Evolutionary conservation across 2,113 vertebrate genomes (phyloP), one percentile per base, ranked within the genome.

Genomic region (Circaetus cinerascens): DNA sequence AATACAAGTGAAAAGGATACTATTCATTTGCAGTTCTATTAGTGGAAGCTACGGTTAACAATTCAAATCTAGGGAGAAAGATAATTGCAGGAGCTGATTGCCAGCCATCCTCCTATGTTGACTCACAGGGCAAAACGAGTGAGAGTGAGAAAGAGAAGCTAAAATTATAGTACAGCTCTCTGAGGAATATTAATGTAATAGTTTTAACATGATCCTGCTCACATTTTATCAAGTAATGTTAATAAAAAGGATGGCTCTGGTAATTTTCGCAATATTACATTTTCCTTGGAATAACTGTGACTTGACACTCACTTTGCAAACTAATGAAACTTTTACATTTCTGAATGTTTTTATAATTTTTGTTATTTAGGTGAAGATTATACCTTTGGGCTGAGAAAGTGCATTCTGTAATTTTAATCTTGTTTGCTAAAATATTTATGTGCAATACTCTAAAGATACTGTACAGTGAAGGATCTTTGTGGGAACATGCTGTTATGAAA

Each of bases 81-180:
- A 97, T 97, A 97, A 98, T 98, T 98, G 94, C 89, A 73, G 94
- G 92, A 96, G 95, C 96, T 97, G 97, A 97, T 97, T 98, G 97
- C 97, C 95, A 97, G 15, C 90, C 89, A 63, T 94, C 95, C 96
- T 96, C 93, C 94, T 10, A 38, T 95, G 93, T 95, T 97, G 96
- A 98, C 96, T 98, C 96, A 97, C 92, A 95, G 97, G 97, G 96
- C 94, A 97, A 83, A 97, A 76, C 12, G 48, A 87, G 93, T 20
- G 79, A 90, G 93, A 90, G 84, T 29, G 97, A 96, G 94, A 96
- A 95, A 94, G 90, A 95, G 92, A 87, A 94, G 93, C 93, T 96
- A 91, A 97, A 97, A 97, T 97, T 96, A 97, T 73, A 90, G 83
- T 57, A 78, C 78, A 72, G 75, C 50, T 45, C 97, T 92, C 96